Evolutionary conservation across 2,797 vertebrate species (phyloP), one percentile per base, ranked within the genome.

Genomic region (Ctenochaetus hawaiiensis): DNA sequence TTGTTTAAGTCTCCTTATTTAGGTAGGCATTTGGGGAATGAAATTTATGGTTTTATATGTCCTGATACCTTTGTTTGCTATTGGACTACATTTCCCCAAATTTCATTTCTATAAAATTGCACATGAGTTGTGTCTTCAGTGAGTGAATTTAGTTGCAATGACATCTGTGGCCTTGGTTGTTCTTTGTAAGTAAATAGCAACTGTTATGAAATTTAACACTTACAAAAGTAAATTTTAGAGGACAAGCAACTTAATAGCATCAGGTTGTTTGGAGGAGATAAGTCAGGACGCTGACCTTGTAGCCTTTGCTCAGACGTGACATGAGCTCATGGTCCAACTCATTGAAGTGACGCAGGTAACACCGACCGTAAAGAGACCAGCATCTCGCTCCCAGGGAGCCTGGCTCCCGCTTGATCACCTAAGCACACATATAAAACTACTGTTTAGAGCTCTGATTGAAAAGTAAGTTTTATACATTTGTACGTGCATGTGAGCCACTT

Each of bases 301-400:
- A 99, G 58, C 98, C 98, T 82, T 98, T 97, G 93, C 94, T 98
- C 87, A 99, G 98, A 52, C 98, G 97, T 0, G 98, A 98, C 92
- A 98, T 97, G 80, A 99, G 96, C 89, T 99, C 98, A 0, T 99
- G 98, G 86, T 99, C 98, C 84, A 99, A 93, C 93, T 99, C 98
- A 0, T 99, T 99, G 91, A 99, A 99, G 89, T 99, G 98, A 12
- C 98, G 96, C 69, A 99, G 94, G 91, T 99, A 99, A 90, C 97
- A 99, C 72, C 98, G 97, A 37, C 98, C 98, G 0, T 99, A 99
- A 18, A 99, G 95, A 3, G 98, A 99, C 98, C 98, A 99, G 93
- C 98, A 99, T 69, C 98, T 96, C 0, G 97, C 98, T 8, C 98
- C 98, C 76, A 99, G 95, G 77, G 97, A 98, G 65, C 98, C 98